Conservation (phyloP, 2,888 invertebrate species). For the Neuroscelio doddi region DNA sequence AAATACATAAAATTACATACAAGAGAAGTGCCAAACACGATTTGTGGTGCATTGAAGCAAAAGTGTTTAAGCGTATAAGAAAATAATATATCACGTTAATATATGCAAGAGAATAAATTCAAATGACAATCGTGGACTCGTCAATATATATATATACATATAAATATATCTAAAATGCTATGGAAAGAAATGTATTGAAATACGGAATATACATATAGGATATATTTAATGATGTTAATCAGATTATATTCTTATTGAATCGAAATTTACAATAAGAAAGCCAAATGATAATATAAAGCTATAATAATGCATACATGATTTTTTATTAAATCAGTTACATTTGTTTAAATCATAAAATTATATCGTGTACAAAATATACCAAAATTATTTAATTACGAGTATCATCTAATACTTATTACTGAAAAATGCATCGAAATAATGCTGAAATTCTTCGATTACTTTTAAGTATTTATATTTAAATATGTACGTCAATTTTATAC, state of each 20-base stretch:
- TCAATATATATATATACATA: conserved; percentile 11
- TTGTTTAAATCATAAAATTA: no score
- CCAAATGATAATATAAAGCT: neutral
- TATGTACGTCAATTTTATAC: no score
- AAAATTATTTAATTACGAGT: no score
- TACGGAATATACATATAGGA: neutral
- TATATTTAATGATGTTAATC: conserved; percentile 3
- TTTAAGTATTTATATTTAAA: no score
- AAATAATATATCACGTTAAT: conserved; percentile 1
- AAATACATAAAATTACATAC: no score
- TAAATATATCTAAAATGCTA: conserved; percentile 4
- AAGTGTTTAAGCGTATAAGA: no score
- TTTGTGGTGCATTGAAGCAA: no score
- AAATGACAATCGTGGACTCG: conserved; percentile 15
- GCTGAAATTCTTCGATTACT: no score
- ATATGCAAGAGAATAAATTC: conserved; percentile 5
- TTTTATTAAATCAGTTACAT: neutral
- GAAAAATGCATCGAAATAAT: no score
- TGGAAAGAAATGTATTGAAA: conserved; percentile 1
- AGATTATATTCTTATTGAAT: conserved; percentile 10
- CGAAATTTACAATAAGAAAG: conserved; percentile 8
- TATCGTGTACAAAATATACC: no score
- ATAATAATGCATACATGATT: neutral
- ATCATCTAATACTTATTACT: no score
- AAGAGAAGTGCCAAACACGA: no score